A percentile compares a stretch with the other conserved stretches of the same genome.
These are phyloP conservation scores for Bombyx mandarina DNA, from an alignment of 1,140 invertebrate species.

Conservation along the genomic window DNA sequence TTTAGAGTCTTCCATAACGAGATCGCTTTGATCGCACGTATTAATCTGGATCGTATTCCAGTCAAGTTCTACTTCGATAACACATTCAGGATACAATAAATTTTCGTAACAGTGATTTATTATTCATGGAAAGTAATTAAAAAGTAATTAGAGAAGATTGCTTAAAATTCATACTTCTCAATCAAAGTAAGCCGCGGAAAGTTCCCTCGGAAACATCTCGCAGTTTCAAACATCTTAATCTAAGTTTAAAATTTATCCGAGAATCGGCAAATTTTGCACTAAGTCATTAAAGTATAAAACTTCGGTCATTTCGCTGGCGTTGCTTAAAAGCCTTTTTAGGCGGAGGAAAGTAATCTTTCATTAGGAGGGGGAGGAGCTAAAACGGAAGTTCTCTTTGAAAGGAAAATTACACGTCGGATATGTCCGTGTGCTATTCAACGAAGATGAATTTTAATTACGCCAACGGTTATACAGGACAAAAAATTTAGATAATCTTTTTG, in stretches of 20 bases:
- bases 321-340: slow-evolving; percentile 71
- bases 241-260: slow-evolving; percentile 70
- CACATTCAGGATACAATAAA: too few species aligned
- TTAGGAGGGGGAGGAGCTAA: slow-evolving; percentile 63
- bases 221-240: slow-evolving; percentile 67
- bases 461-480: slow-evolving; percentile 16
- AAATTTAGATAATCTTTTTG: too few species aligned
- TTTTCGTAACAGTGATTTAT: slow-evolving; percentile 4
- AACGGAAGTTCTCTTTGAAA: slow-evolving; percentile 70
- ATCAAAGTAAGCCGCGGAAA: slow-evolving; percentile 41
- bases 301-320: slow-evolving; percentile 67
- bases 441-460: slow-evolving; percentile 69
- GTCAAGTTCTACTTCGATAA: too few species aligned
- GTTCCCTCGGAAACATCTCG: slow-evolving; percentile 53
- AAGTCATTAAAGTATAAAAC: slow-evolving; percentile 71
- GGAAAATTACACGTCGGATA: slow-evolving; percentile 68
- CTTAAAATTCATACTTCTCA: slow-evolving; percentile 60
- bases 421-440: slow-evolving; percentile 41
- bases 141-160: slow-evolving; percentile 59
- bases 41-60: too few species aligned
- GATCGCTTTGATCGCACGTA: too few species aligned
- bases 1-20: neutral
- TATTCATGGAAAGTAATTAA: slow-evolving; percentile 58
- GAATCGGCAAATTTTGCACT: slow-evolving; percentile 70
- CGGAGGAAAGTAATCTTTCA: slow-evolving; percentile 70